Evolutionary conservation across 1,140 invertebrate species (phyloP).

Genomic region (Ctenoplectra terminalis): DNA sequence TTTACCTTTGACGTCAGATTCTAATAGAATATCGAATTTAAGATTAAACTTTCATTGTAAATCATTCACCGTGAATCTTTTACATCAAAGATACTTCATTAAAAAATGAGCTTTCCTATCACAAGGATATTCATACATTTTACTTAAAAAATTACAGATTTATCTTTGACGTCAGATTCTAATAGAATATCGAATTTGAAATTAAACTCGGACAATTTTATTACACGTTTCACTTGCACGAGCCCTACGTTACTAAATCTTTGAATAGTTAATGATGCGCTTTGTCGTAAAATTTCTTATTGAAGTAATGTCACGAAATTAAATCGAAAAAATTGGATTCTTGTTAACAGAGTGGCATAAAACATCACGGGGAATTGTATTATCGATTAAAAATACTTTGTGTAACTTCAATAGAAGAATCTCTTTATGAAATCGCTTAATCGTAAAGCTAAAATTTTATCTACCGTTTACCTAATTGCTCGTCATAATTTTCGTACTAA

Average conservation of each 20-base stretch:
- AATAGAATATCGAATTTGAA: not conserved
- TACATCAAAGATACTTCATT: no score
- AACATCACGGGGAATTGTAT: not conserved
- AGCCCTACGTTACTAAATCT: not conserved
- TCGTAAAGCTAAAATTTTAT: not conserved
- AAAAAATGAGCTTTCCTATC: no score
- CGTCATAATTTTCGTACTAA: not conserved
- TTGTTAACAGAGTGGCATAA: not conserved
- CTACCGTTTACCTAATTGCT: not conserved
- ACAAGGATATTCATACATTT: no score
- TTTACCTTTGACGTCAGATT: no score
- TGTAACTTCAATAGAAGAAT: not conserved
- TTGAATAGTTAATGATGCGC: not conserved
- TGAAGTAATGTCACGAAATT: not conserved
- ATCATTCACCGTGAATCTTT: no score
- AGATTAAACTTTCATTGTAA: no score
- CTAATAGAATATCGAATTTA: no score
- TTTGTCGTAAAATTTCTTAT: not conserved
- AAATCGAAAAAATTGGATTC: not conserved
- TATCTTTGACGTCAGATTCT: no score
- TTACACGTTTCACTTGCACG: not conserved
- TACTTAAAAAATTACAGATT: not conserved
- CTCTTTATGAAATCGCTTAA: not conserved
- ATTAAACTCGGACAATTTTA: not conserved
- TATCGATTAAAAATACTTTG: constrained; percentile 13